phyloP scores from a whole-genome alignment of 2,888 invertebrate genomes.

The Philopedon plagiatum region DNA sequence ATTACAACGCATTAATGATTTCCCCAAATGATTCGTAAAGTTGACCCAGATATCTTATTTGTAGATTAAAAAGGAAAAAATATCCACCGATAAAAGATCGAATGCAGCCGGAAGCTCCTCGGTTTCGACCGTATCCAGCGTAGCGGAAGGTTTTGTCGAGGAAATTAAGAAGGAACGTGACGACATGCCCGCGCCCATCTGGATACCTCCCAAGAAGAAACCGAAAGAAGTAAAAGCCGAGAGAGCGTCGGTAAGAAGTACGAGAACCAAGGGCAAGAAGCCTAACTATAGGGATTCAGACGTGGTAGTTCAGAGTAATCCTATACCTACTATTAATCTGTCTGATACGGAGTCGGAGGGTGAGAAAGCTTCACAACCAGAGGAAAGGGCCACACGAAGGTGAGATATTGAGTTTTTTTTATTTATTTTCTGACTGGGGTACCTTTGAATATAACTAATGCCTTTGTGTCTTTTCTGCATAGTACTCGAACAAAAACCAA shows the following conservation, averaged over 20 bases:
- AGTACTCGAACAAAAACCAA: slow-evolving; percentile 42
- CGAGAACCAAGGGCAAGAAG: slow-evolving; percentile 40
- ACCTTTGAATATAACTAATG: too few species aligned
- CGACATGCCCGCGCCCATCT: slow-evolving; percentile 58
- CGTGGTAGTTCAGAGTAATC: slow-evolving; percentile 56
- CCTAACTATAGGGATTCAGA: slow-evolving; percentile 54
- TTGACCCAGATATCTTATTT: too few species aligned
- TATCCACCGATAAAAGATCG: slow-evolving; percentile 9
- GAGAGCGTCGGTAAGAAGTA: slow-evolving; percentile 41
- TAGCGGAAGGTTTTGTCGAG: background rate
- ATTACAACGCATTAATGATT: too few species aligned
- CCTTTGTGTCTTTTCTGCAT: background rate
- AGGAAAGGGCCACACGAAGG: slow-evolving; percentile 26
- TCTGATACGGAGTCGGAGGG: slow-evolving; percentile 54
- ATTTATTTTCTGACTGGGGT: too few species aligned
- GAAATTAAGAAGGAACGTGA: slow-evolving; percentile 45
- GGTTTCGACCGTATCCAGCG: background rate
- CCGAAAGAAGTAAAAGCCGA: slow-evolving; percentile 50
- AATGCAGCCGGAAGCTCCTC: background rate
- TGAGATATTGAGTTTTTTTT: slow-evolving; percentile 11
- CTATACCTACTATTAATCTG: slow-evolving; percentile 55
- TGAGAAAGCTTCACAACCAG: slow-evolving; percentile 37
- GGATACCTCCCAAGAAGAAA: slow-evolving; percentile 56
- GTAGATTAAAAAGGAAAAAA: slow-evolving; percentile 36
- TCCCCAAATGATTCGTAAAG: too few species aligned